Percentiles rank a stretch among this genome's conserved stretches.
Conservation (phyloP, 2,113 vertebrate genomes). For the Proterorhinus semilunaris region DNA sequence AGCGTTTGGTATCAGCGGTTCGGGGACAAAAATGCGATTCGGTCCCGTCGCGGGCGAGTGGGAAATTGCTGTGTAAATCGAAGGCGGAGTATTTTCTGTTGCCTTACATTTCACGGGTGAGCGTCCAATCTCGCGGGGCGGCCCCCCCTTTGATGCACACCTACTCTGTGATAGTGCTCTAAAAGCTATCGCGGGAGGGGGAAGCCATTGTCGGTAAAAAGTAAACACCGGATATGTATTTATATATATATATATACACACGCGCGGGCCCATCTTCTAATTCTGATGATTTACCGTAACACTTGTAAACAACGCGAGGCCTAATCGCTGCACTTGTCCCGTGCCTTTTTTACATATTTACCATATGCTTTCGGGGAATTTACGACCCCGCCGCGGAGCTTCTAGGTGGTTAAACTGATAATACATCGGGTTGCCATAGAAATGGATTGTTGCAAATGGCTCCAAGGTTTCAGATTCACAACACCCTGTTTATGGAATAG, state of each 20-base stretch:
- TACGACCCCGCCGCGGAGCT: slow-evolving; percentile 11
- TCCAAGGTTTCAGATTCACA: no score
- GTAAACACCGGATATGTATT: slow-evolving; percentile 19
- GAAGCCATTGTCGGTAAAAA: slow-evolving; percentile 42
- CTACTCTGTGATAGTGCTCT: slow-evolving; percentile 62
- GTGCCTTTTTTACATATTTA: slow-evolving; percentile 21
- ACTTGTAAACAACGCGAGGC: slow-evolving; percentile 50
- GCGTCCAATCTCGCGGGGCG: slow-evolving; percentile 71
- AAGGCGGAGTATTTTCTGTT: slow-evolving; percentile 60
- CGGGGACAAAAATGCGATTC: slow-evolving; percentile 71
- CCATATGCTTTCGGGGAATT: not conserved
- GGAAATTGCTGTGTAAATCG: slow-evolving; percentile 77
- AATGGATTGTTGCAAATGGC: not conserved
- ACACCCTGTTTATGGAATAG: no score
- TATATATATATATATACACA: no score
- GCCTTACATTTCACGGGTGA: slow-evolving; percentile 77
- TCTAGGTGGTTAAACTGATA: not conserved
- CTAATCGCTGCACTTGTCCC: slow-evolving; percentile 46
- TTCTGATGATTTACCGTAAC: slow-evolving; percentile 45
- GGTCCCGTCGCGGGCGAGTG: slow-evolving; percentile 59
- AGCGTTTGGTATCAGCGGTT: slow-evolving; percentile 48
- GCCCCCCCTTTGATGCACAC: slow-evolving; percentile 58
- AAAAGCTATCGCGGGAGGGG: slow-evolving; percentile 44
- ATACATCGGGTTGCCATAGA: not conserved
- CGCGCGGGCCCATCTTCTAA: slow-evolving; percentile 46